A percentile compares a stretch with the other conserved stretches of the same genome.
phyloP scores from a whole-genome alignment of 2,797 vertebrate genomes.

The Carapus acus region DNA sequence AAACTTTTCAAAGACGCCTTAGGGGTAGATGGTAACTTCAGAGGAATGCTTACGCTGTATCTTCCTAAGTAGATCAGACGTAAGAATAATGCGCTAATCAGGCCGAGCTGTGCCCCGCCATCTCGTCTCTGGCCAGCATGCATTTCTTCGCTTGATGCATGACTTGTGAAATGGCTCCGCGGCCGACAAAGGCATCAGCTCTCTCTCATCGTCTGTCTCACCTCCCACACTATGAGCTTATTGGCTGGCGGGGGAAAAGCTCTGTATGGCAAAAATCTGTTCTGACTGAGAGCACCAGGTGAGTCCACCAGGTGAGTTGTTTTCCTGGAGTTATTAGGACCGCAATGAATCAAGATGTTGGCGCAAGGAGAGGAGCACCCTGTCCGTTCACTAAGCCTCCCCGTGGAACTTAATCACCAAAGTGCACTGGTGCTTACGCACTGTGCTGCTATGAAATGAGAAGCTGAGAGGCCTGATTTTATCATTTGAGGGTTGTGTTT shows the following conservation, averaged over 20 bases:
- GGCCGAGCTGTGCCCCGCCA: slow-evolving; percentile 50
- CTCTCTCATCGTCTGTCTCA: slow-evolving; percentile 30
- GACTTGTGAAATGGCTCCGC: slow-evolving; percentile 27
- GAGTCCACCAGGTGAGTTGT: slow-evolving; percentile 57
- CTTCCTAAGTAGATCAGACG: slow-evolving; percentile 56
- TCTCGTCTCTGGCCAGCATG: slow-evolving; percentile 50
- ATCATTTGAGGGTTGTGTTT: slow-evolving; percentile 2
- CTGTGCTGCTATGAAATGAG: slow-evolving; percentile 14
- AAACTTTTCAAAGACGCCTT: slow-evolving; percentile 42
- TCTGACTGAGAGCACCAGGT: slow-evolving; percentile 66
- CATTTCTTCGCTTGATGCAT: slow-evolving; percentile 2
- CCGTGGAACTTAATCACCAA: slow-evolving; percentile 7
- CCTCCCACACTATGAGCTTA: slow-evolving; percentile 58
- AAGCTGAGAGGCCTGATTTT: slow-evolving; percentile 3
- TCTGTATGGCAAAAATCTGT: slow-evolving; percentile 56
- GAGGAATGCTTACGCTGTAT: slow-evolving; percentile 30
- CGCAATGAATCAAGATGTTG: slow-evolving; percentile 56
- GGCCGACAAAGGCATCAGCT: slow-evolving; percentile 31
- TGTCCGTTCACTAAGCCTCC: slow-evolving; percentile 18
- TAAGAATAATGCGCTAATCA: slow-evolving; percentile 48
- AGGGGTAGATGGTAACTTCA: slow-evolving; percentile 33
- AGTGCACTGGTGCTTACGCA: slow-evolving; percentile 30
- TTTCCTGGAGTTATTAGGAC: slow-evolving; percentile 47
- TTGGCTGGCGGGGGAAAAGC: slow-evolving; percentile 47
- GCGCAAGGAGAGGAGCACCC: slow-evolving; percentile 22